Evolutionary conservation across 2,888 invertebrate species (phyloP).

Genomic region (Esperia sulphurella): DNA sequence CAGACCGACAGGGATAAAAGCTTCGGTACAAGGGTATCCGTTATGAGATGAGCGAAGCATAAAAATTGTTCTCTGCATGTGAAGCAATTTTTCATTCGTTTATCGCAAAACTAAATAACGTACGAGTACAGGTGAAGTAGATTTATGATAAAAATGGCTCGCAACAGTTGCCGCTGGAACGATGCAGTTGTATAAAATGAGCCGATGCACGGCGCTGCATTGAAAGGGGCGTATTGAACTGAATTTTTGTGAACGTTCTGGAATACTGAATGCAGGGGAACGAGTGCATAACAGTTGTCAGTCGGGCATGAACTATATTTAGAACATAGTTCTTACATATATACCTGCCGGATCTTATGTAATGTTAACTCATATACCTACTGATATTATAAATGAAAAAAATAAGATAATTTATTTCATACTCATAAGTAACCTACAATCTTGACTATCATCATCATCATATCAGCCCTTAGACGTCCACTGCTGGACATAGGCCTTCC

Average conservation of each 20-base stretch:
- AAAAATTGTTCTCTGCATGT: too few relatives aligned
- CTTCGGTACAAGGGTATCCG: too few relatives aligned
- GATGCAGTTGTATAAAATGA: conserved; percentile 40
- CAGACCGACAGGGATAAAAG: too few relatives aligned
- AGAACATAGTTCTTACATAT: not conserved
- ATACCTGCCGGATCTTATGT: not conserved
- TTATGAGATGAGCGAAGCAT: too few relatives aligned
- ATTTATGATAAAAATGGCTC: conserved; percentile 35
- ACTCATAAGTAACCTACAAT: too few relatives aligned
- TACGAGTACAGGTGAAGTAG: conserved; percentile 24
- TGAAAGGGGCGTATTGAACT: conserved; percentile 49
- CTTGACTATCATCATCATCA: too few relatives aligned
- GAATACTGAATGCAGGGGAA: conserved; percentile 49
- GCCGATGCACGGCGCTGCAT: conserved; percentile 31
- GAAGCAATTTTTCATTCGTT: not conserved
- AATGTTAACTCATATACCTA: too few relatives aligned
- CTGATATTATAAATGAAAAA: too few relatives aligned
- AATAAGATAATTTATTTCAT: too few relatives aligned
- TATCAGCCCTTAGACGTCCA: too few relatives aligned
- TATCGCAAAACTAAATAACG: too few relatives aligned
- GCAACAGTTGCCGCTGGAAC: conserved; percentile 28
- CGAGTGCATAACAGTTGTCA: conserved; percentile 33
- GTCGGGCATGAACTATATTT: conserved; percentile 18
- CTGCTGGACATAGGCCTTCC: too few relatives aligned
- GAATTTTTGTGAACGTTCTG: conserved; percentile 51